Conservation (phyloP, 2,113 vertebrate genomes). For the Ursus arctos region DNA sequence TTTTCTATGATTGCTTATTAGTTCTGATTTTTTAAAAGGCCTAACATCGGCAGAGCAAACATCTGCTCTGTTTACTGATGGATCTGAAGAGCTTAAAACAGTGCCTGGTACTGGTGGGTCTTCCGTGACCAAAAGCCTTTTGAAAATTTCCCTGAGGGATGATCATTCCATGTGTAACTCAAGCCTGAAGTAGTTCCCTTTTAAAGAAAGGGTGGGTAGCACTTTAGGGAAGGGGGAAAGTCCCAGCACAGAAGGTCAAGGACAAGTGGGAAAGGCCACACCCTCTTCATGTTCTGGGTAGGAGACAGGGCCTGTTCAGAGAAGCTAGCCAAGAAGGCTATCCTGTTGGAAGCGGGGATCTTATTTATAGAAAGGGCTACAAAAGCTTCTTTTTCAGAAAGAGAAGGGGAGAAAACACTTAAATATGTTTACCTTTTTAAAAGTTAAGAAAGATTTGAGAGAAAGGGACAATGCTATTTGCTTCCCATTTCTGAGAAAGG, state of each 20-base stretch:
- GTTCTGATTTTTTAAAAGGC: background rate
- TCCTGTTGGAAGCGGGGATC: background rate
- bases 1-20: background rate
- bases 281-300: background rate
- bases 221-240: background rate
- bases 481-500: conserved; percentile 38
- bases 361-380: background rate
- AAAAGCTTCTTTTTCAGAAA: background rate
- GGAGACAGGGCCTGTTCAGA: background rate
- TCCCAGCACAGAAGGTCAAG: background rate
- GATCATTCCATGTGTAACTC: background rate
- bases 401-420: background rate
- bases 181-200: background rate
- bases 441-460: background rate
- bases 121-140: background rate
- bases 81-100: background rate
- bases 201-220: background rate
- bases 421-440: background rate
- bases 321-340: background rate
- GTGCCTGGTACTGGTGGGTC: background rate
- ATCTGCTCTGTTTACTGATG: background rate
- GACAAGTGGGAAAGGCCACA: background rate
- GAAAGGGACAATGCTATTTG: background rate
- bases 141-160: background rate
- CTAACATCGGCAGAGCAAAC: background rate